Percentiles rank a stretch among this genome's conserved stretches.
These are phyloP conservation scores for Myotis davidii DNA, from an alignment of 2,113 vertebrate species.

Conservation along the genomic window DNA sequence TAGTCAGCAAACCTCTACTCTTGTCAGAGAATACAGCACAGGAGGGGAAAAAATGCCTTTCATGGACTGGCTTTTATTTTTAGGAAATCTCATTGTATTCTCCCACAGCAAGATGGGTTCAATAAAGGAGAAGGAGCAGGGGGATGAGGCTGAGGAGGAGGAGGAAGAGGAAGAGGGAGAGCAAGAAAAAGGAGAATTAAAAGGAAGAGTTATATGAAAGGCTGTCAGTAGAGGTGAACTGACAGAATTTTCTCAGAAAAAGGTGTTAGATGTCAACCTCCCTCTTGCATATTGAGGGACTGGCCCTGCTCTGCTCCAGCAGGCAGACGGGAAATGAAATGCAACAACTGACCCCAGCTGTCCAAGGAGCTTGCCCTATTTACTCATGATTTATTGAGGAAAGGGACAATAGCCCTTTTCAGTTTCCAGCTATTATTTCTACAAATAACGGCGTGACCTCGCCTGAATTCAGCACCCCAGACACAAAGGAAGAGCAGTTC, in stretches of 20 bases:
- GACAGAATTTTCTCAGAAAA: background rate
- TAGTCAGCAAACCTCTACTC: background rate
- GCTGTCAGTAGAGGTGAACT: background rate
- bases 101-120: background rate
- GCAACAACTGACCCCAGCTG: background rate
- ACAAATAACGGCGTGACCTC: constrained; percentile 29
- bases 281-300: background rate
- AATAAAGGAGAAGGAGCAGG: background rate
- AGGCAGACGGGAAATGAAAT: background rate
- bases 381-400: constrained; percentile 55
- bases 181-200: background rate
- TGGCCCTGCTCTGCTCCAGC: background rate
- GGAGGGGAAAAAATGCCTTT: background rate
- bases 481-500: background rate
- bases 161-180: background rate
- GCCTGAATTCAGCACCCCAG: background rate
- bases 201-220: background rate
- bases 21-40: background rate
- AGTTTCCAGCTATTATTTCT: constrained; percentile 39
- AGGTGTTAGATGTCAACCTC: background rate
- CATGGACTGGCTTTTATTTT: background rate
- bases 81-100: background rate
- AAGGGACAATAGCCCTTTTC: constrained; percentile 54
- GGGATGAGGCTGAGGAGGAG: background rate
- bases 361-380: constrained; percentile 45